Conservation (phyloP, 1,140 invertebrate species). For the Hetaerina americana region DNA sequence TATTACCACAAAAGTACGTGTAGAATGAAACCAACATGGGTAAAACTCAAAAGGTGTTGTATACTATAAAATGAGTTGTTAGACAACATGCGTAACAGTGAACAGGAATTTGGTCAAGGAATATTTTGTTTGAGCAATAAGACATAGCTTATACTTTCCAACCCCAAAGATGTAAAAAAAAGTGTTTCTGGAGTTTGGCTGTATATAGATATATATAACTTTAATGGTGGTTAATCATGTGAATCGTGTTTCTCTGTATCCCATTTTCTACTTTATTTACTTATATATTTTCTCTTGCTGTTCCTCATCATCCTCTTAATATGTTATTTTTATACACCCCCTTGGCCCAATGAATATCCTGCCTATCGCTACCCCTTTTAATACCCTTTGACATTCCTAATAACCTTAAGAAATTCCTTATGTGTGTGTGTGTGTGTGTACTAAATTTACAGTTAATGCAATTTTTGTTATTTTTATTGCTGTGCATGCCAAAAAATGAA, state of each 20-base stretch:
- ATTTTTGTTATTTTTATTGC: background rate
- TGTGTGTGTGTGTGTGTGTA: no score
- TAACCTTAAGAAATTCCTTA: background rate
- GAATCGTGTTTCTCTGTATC: background rate
- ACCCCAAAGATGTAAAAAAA: background rate
- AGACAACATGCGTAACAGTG: background rate
- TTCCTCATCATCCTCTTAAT: background rate
- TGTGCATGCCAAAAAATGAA: background rate
- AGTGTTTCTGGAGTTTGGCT: background rate
- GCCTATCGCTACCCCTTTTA: no score
- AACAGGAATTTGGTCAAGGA: background rate
- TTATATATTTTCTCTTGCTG: background rate
- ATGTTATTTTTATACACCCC: no score
- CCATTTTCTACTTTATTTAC: background rate
- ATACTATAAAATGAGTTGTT: no score
- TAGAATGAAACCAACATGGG: no score
- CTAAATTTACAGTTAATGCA: no score
- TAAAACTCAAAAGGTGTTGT: no score
- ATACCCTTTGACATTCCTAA: background rate
- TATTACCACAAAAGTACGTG: no score
- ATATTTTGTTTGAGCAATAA: slow-evolving; percentile 1
- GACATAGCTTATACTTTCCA: background rate
- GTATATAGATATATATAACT: background rate
- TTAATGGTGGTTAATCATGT: background rate
- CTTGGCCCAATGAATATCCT: no score